Evolutionary conservation across 2,797 vertebrate genomes (phyloP).

Genomic region (Crocodylus rhombifer): DNA sequence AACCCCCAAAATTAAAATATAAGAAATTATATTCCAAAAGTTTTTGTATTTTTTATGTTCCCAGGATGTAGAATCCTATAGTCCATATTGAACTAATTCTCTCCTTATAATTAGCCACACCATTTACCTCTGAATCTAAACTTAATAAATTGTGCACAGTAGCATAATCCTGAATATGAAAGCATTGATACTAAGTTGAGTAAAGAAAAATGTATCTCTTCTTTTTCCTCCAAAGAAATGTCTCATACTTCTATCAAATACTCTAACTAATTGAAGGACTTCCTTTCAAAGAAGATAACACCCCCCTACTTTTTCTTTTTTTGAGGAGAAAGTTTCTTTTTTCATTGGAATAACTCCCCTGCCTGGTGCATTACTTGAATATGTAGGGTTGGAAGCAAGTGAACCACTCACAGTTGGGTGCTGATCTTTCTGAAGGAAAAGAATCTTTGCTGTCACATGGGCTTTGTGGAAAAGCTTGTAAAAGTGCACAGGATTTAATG

Average conservation of each 20-base stretch:
- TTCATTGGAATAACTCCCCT: neutral
- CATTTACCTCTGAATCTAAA: neutral
- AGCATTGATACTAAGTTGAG: neutral
- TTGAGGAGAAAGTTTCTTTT: neutral
- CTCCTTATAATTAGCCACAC: neutral
- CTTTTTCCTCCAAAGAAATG: neutral
- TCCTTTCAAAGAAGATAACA: neutral
- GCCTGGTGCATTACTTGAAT: slow-evolving; percentile 45
- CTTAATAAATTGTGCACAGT: neutral
- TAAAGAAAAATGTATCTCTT: neutral
- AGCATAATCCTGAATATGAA: neutral
- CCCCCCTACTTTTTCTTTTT: neutral
- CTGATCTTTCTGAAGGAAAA: slow-evolving; percentile 52
- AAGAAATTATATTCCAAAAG: neutral
- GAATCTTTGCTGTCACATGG: slow-evolving; percentile 48
- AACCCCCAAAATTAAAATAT: no score
- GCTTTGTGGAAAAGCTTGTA: slow-evolving; percentile 56
- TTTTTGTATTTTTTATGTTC: neutral
- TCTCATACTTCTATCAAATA: neutral
- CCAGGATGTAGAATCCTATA: neutral
- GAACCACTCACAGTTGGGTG: slow-evolving; percentile 49
- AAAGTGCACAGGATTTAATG: slow-evolving; percentile 50
- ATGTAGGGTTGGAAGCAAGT: slow-evolving; percentile 50
- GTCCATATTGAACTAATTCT: fast-evolving
- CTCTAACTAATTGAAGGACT: neutral